phyloP scores from a whole-genome alignment of 2,113 vertebrate genomes.

The Martes martes region DNA sequence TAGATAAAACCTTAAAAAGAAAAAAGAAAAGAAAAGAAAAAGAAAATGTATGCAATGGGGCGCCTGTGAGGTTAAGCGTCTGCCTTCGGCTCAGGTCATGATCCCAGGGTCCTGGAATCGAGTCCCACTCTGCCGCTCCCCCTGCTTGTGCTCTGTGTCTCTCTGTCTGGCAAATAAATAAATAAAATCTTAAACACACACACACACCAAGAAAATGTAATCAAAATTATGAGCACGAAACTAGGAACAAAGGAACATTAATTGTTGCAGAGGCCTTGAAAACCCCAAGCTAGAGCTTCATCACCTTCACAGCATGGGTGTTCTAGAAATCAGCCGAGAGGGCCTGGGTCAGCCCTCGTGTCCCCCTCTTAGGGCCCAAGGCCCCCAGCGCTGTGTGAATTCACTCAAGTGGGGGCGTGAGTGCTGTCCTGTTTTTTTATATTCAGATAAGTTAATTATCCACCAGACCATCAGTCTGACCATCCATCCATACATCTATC shows the following conservation, averaged over 20 bases:
- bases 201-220: neutral
- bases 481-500: neutral
- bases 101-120: no score
- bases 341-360: accelerated
- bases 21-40: no score
- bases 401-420: neutral
- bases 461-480: neutral
- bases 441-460: neutral
- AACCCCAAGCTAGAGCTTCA: neutral
- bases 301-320: neutral
- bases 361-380: neutral
- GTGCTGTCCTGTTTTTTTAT: neutral
- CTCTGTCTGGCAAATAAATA: no score
- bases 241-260: neutral
- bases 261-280: neutral
- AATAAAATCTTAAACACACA: no score
- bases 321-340: neutral
- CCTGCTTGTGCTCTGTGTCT: no score
- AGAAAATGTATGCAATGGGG: neutral
- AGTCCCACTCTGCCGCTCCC: no score
- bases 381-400: neutral
- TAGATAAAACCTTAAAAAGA: no score
- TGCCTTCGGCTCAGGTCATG: no score
- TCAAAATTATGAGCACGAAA: neutral
- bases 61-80: no score